A percentile compares a stretch with the other conserved stretches of the same genome.
These are phyloP conservation scores for Callocephalon fimbriatum DNA, from an alignment of 2,113 vertebrate species.

Conservation along the genomic window DNA sequence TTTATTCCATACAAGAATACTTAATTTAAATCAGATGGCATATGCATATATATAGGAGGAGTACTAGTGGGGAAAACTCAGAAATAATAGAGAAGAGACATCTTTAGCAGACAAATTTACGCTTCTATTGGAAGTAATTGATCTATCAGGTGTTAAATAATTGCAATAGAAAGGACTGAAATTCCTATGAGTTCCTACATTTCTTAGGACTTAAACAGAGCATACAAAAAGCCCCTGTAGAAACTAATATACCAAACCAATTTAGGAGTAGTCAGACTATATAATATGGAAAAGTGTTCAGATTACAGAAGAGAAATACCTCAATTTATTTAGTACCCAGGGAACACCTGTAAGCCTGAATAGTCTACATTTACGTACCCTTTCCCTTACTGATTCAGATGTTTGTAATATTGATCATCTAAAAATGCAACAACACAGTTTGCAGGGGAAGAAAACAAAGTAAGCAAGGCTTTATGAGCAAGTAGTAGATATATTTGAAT, in stretches of 20 bases:
- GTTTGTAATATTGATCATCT: not conserved
- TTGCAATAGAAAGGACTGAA: not conserved
- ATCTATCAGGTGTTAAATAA: not conserved
- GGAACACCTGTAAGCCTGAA: not conserved
- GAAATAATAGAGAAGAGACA: not conserved
- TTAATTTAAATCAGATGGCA: not conserved
- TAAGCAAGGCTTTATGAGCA: not conserved
- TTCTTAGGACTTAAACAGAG: not conserved
- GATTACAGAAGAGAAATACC: not conserved
- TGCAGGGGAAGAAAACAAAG: not conserved
- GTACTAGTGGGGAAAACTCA: not conserved
- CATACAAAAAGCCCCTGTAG: not conserved
- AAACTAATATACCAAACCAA: not conserved
- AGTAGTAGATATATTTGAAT: not conserved
- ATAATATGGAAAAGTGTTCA: not conserved
- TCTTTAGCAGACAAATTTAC: not conserved
- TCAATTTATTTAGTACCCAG: not conserved
- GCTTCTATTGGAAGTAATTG: not conserved
- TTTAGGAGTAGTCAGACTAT: not conserved
- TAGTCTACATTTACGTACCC: fast-evolving
- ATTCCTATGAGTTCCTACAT: fast-evolving
- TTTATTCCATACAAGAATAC: fast-evolving
- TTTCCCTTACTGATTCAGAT: not conserved
- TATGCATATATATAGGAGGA: not conserved
- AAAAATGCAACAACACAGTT: not conserved